These are phyloP conservation scores for Austrolebias charrua DNA, from an alignment of 2,797 vertebrate species.

Conservation along the genomic window DNA sequence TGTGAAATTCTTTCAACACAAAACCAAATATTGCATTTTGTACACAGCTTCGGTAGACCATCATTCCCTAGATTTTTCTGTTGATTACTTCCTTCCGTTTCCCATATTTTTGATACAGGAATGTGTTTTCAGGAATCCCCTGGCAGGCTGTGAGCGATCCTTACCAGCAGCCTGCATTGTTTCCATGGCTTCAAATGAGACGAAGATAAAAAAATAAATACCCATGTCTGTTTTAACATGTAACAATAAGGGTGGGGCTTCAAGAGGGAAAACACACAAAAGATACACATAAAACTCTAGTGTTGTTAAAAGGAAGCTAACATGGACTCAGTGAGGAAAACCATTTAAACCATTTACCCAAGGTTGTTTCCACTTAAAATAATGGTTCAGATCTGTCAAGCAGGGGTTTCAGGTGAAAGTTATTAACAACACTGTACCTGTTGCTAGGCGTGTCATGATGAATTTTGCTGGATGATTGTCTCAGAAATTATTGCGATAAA, in stretches of 20 bases:
- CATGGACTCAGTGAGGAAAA: neutral
- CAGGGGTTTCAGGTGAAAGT: no score
- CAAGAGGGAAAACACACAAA: neutral
- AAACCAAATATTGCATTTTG: neutral
- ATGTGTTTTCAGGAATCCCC: neutral
- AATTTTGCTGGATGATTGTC: no score
- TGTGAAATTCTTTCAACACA: neutral
- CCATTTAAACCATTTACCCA: neutral
- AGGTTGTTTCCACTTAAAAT: neutral
- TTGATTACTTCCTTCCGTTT: constrained; percentile 11
- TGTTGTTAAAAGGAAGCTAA: neutral
- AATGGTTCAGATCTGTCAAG: no score
- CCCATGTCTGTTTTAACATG: constrained; percentile 19
- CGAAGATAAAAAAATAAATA: neutral
- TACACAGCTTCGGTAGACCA: constrained; percentile 13
- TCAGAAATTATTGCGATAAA: no score
- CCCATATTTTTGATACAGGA: neutral
- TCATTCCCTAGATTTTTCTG: constrained; percentile 36
- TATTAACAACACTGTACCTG: no score
- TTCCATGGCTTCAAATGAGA: neutral
- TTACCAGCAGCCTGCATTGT: neutral
- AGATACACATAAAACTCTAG: neutral
- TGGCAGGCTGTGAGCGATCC: no score
- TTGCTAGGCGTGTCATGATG: no score
- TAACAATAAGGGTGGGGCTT: constrained; percentile 22